Evolutionary conservation across 2,888 invertebrate genomes (phyloP).

Genomic region (Ichneumon xanthorius): DNA sequence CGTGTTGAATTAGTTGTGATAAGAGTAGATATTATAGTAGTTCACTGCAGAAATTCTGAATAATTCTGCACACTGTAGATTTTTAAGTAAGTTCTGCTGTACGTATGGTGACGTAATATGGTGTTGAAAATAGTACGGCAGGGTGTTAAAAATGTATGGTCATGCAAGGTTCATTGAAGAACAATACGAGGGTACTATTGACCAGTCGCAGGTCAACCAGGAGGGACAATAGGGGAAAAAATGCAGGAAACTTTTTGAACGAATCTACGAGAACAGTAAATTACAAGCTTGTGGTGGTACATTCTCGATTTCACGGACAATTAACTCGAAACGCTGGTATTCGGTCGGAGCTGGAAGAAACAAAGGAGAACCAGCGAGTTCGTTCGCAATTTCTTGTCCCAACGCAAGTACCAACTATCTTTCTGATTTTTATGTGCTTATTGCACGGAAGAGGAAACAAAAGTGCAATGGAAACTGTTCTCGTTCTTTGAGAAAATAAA

Average conservation of each 20-base stretch:
- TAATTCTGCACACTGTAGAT: neutral
- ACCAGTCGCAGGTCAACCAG: conserved; percentile 21
- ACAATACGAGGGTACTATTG: conserved; percentile 25
- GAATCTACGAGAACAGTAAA: conserved; percentile 43
- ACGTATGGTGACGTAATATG: neutral
- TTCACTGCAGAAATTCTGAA: neutral
- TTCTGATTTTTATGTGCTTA: neutral
- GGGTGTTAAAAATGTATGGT: neutral
- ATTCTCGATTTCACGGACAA: conserved; percentile 66
- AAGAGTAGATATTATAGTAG: no score
- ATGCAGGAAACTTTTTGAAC: conserved; percentile 50
- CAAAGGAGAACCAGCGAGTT: conserved; percentile 37
- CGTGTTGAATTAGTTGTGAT: no score
- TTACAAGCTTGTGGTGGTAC: conserved; percentile 45
- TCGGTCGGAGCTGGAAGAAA: conserved; percentile 32
- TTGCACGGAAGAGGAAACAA: neutral
- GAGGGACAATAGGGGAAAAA: conserved; percentile 9
- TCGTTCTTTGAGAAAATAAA: neutral
- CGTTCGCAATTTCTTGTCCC: conserved; percentile 21
- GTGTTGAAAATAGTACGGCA: neutral
- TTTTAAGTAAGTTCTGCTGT: neutral
- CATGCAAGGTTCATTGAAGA: conserved; percentile 22
- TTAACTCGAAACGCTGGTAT: conserved; percentile 56
- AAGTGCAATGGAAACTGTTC: neutral
- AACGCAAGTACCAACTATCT: conserved; percentile 14